These are phyloP conservation scores for Ciconia stormi DNA, from an alignment of 2,113 vertebrate genomes.

Conservation along the genomic window DNA sequence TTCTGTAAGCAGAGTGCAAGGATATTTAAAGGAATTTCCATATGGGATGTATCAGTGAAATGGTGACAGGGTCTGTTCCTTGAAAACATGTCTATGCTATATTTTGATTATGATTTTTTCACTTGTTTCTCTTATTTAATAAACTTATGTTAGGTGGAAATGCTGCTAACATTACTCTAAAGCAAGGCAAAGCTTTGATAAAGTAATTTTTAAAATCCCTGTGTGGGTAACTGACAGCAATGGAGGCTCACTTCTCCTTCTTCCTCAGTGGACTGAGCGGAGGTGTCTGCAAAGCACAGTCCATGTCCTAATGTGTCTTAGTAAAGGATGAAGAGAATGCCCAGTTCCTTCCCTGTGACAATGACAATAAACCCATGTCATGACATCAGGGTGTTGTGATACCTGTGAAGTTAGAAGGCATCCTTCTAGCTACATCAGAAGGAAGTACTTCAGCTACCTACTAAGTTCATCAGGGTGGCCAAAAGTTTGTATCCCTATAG, in stretches of 20 bases:
- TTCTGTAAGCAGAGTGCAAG: neutral
- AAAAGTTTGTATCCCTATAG: neutral
- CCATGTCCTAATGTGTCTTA: neutral
- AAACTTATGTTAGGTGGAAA: neutral
- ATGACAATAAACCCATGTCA: neutral
- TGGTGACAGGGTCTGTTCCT: neutral
- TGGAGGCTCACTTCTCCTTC: neutral
- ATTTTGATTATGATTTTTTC: neutral
- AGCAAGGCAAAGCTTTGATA: neutral
- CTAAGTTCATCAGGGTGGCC: neutral
- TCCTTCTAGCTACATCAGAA: neutral
- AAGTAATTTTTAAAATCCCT: neutral
- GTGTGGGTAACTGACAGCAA: neutral
- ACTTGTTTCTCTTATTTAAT: neutral
- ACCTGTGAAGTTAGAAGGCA: neutral
- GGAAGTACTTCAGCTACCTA: neutral
- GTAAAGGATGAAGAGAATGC: neutral
- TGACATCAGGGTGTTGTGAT: neutral
- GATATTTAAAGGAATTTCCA: neutral
- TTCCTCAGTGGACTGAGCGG: neutral
- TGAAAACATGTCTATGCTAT: neutral
- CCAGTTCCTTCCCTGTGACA: neutral
- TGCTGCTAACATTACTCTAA: neutral
- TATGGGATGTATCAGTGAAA: neutral
- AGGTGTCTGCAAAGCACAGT: neutral